phyloP scores from a whole-genome alignment of 1,140 invertebrate genomes.

The Leptinotarsa undecemlineata region DNA sequence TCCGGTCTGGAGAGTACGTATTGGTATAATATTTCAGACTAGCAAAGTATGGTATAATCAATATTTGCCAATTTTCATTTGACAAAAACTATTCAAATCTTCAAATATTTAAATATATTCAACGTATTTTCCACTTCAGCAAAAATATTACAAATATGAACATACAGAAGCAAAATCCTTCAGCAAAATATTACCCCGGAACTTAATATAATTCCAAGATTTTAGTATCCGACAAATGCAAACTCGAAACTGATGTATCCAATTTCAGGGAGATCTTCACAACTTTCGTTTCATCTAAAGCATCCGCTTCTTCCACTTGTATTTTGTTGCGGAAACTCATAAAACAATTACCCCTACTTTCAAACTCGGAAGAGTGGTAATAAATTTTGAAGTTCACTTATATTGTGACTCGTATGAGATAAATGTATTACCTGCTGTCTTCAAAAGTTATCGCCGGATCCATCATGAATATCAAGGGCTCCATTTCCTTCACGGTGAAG shows the following conservation, averaged over 20 bases:
- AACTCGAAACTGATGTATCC: not conserved
- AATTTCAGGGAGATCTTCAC: not conserved
- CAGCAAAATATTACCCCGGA: too few species aligned
- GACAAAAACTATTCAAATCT: too few species aligned
- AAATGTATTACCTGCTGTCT: not conserved
- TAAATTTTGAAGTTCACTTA: not conserved
- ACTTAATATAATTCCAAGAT: too few species aligned
- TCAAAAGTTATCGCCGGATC: slow-evolving; percentile 1
- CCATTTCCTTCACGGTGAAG: not conserved
- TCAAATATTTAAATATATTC: too few species aligned
- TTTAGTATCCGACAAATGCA: too few species aligned
- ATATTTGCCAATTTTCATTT: too few species aligned
- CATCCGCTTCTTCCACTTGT: not conserved
- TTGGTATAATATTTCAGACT: too few species aligned
- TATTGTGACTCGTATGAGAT: not conserved
- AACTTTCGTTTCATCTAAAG: not conserved
- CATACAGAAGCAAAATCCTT: too few species aligned
- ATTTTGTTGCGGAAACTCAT: not conserved
- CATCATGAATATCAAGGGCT: not conserved
- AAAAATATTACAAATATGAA: too few species aligned
- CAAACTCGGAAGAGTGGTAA: not conserved
- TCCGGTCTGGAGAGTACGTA: too few species aligned
- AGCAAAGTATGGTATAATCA: too few species aligned
- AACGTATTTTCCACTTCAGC: too few species aligned
- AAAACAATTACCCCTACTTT: not conserved